Evolutionary conservation across 2,797 vertebrate species (phyloP), one percentile per base, ranked within the genome.

Genomic region (Psittacula echo): DNA sequence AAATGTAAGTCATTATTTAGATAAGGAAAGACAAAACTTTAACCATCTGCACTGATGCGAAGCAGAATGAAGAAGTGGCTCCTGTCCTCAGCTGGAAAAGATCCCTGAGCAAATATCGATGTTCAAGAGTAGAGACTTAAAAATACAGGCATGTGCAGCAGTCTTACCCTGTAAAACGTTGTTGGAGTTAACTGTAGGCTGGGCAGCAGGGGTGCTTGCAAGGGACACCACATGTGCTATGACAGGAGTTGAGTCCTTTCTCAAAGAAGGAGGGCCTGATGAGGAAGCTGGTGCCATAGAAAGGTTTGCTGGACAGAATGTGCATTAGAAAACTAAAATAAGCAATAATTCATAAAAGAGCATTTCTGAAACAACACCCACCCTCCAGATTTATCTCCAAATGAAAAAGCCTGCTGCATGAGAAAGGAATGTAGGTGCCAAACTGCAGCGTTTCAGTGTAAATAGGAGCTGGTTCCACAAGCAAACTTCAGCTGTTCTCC

Each of bases 161-260:
- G 91, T 13, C 96, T 94, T 98, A 99, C 99, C 98, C 98, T 98
- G 98, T 94, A 98, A 97, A 48, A 98, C 96, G 7, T 98, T 97
- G 96, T 97, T 98, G 89, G 98, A 98, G 50, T 98, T 97, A 61
- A 98, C 94, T 1, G 95, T 98, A 51, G 98, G 97, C 94, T 99
- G 98, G 73, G 97, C 98, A 53, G 98, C 97, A 70, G 98, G 98
- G 64, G 98, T 84, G 81, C 97, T 98, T 24, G 99, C 99, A n/a
- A 99, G 98, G 7, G 99, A 99, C 68, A 99, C 98, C 71, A 99
- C 99, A 10, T 99, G 99, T 95, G 98, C 99, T 95, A 99, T 99
- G 89, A 99, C 98, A 11, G 99, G 99, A 34, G 99, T 99, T 54
- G 98, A 98, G 93, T 99, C 99, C 82, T 97, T 98, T 89, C 98